Conservation (phyloP, 1,140 invertebrate species). For the Copidosoma floridanum region DNA sequence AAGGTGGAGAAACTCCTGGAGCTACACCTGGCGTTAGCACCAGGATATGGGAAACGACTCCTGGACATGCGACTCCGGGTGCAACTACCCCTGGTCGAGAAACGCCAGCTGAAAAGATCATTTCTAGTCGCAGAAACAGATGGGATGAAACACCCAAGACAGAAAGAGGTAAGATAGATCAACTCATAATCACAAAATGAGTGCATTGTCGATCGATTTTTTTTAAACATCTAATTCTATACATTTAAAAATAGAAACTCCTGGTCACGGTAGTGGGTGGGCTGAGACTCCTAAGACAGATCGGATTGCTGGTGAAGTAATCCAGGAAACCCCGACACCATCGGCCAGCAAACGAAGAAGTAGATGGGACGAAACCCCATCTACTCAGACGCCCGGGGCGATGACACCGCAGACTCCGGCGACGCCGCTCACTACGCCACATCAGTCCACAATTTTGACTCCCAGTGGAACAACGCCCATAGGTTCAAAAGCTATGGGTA, state of each 20-base stretch:
- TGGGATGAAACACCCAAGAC: constrained; percentile 99
- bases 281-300: constrained; percentile 97
- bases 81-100: constrained; percentile 84
- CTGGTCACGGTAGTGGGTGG: constrained; percentile 92
- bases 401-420: constrained; percentile 74
- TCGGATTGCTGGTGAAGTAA: constrained; percentile 75
- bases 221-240: background rate
- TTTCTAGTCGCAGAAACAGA: constrained; percentile 81
- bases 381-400: constrained; percentile 68
- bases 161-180: constrained; percentile 68
- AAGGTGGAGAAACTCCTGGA: constrained; percentile 86
- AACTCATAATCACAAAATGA: constrained; percentile 1
- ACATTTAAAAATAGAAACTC: constrained; percentile 70
- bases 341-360: constrained; percentile 81
- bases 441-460: constrained; percentile 60
- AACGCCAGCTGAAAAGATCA: constrained; percentile 81
- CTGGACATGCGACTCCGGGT: constrained; percentile 84
- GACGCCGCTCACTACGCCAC: constrained; percentile 69
- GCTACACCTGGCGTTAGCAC: constrained; percentile 85
- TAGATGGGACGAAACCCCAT: constrained; percentile 97
- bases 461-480: constrained; percentile 80
- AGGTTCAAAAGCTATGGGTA: constrained; percentile 94
- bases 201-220: background rate
- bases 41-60: constrained; percentile 94
- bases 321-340: constrained; percentile 89